Percentiles rank a stretch among this genome's conserved stretches.
Conservation (phyloP, 2,797 vertebrate genomes). For the Euphonia xanthogaster region DNA sequence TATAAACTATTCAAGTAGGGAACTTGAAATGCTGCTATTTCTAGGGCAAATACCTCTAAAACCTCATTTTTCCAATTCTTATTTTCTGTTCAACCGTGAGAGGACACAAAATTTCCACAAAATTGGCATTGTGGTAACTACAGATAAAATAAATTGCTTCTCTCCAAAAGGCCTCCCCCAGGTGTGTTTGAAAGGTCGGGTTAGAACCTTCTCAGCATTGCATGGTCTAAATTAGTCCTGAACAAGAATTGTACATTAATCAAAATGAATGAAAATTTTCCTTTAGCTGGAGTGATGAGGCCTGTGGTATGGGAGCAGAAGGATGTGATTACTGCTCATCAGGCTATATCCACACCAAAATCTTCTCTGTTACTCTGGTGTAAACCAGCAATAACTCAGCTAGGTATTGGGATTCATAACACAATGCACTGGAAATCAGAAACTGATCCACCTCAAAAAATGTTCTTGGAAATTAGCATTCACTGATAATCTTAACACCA, state of each 20-base stretch:
- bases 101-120: neutral
- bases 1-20: neutral
- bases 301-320: slow-evolving; percentile 6
- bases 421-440: neutral
- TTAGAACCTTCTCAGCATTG: slow-evolving; percentile 2
- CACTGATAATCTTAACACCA: neutral
- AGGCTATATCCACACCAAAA: neutral
- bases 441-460: neutral
- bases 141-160: neutral
- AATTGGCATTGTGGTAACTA: neutral
- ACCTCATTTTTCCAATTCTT: neutral
- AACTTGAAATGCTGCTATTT: neutral
- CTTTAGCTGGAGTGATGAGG: neutral
- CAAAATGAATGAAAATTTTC: neutral
- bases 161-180: neutral
- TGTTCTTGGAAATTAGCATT: neutral
- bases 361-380: neutral
- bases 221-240: neutral
- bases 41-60: neutral
- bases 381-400: neutral
- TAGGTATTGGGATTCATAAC: neutral
- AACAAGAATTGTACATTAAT: neutral
- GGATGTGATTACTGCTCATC: neutral
- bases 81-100: neutral
- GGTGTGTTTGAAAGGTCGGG: neutral